Evolutionary conservation across 2,113 vertebrate genomes (phyloP), one percentile per base, ranked within the genome.

Genomic region (Corvus hawaiiensis): DNA sequence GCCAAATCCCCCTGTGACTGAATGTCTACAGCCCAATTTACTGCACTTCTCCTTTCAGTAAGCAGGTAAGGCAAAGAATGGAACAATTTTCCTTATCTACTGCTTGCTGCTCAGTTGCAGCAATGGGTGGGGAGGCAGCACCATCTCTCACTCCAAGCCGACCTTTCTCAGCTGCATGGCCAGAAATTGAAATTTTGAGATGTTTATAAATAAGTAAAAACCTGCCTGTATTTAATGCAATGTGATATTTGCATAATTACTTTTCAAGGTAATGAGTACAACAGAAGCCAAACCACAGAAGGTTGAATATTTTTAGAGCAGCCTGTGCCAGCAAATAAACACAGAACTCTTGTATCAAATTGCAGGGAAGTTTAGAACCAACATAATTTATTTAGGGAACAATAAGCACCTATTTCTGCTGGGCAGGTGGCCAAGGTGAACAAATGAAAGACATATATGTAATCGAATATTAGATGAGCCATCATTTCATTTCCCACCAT

Each of bases 161-260:
- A 63, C 26, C 69, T 94, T 89, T 93, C 84, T 83, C 63, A 87
- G 27, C 35, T 84, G 56, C 81, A 68, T 88, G 75, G 54, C 51
- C 84, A 89, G 37, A 96, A 96, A 96, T 10, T 74, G 77, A 92
- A 95, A 88, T 82, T 46, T 77, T 84, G 64, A 77, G 51, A 63
- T 95, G 74, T 91, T 93, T 91, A 93, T 96, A 94, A 97, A 94
- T 95, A 96, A 96, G 77, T 95, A 84, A 95, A 96, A 88, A 32
- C 46, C 58, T 74, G 51, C 9, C 35, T 67, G 37, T 87, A 56
- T 88, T 89, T 84, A 96, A 92, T 90, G 56, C 48, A 59, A 39
- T 71, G 62, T 71, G 63, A 68, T 90, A 96, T 91, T 91, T 94
- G 63, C 93, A 94, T 96, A 95, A 97, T 96, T 93, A 90, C 76